phyloP scores from a whole-genome alignment of 2,888 invertebrate species.

The Prionchulus punctatus region DNA sequence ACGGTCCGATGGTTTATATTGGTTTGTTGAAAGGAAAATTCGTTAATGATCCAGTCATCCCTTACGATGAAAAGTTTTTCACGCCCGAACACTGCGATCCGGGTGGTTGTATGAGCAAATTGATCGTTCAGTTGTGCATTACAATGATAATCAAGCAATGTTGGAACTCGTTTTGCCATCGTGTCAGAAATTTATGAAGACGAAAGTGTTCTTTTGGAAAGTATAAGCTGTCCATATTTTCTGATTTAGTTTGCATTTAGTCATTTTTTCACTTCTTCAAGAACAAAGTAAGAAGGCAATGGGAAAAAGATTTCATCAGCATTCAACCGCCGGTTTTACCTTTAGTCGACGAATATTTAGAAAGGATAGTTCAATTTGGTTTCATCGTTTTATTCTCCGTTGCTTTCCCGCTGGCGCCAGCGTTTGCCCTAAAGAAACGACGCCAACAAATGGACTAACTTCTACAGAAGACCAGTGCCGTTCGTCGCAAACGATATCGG shows the following conservation, averaged over 20 bases:
- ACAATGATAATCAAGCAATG: not conserved
- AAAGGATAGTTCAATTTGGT: not conserved
- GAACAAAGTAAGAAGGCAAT: not conserved
- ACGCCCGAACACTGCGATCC: not conserved
- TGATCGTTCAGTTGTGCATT: not conserved
- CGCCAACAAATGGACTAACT: not conserved
- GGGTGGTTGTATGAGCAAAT: not conserved
- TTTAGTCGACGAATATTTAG: not conserved
- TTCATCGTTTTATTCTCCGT: not conserved
- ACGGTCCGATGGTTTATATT: not conserved
- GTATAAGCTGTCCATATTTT: not conserved
- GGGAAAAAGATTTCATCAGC: not conserved
- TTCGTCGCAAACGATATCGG: not conserved
- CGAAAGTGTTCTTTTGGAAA: not conserved
- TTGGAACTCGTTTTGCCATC: not conserved
- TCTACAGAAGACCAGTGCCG: not conserved
- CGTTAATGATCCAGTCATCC: not conserved
- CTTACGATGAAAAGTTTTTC: not conserved
- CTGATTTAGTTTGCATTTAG: not conserved
- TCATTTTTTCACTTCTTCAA: not conserved
- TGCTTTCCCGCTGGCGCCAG: not conserved
- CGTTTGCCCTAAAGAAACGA: not conserved
- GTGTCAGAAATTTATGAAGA: not conserved
- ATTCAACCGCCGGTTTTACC: not conserved
- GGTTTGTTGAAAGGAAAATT: not conserved